Evolutionary conservation across 2,797 vertebrate species (phyloP), one percentile per base, ranked within the genome.

Genomic region (Sciaenops ocellatus): DNA sequence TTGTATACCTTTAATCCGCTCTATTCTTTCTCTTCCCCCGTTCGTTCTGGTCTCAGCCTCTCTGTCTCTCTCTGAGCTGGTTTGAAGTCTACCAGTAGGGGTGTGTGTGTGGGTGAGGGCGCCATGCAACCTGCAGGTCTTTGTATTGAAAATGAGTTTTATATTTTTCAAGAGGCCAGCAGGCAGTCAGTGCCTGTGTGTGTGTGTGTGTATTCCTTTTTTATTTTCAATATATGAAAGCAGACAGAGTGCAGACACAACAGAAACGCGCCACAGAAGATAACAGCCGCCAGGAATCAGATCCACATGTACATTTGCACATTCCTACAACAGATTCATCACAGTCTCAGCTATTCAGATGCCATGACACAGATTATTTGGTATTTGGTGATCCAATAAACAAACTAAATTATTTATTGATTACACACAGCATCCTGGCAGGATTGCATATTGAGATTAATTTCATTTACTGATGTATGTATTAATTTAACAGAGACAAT

Each of bases 21-120:
- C 65, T 69, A 3, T 59, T 71, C 68, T 13, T 54, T 70, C 76
- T 24, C 61, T 75, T 38, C 67, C 59, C 34, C 70, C 54, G 57
- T 79, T 73, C 50, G 34, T 38, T 44, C 13, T 62, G 71, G 50
- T 74, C 69, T 56, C 66, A 59, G 69, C 66, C 64, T 68, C 73
- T 60, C 73, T 52, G 60, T 81, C 65, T 80, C 80, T 66, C 80
- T 78, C 73, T 62, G 76, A 83, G 41, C 70, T 28, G 67, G 80
- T 90, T 89, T 92, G 88, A 92, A 92, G 89, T 91, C 75, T 76
- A 68, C 74, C 87, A 79, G 85, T 86, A 76, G 88, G 88, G 82
- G 87, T 67, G 69, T 54, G 59, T 69, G 55, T 80, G 92, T 89
- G 89, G 84, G 89, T 60, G 80, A 66, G 73, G 80, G 71, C 55